A percentile compares a stretch with the other conserved stretches of the same genome.
phyloP scores from a whole-genome alignment of 1,140 invertebrate species.

The Diachasma alloeum region DNA sequence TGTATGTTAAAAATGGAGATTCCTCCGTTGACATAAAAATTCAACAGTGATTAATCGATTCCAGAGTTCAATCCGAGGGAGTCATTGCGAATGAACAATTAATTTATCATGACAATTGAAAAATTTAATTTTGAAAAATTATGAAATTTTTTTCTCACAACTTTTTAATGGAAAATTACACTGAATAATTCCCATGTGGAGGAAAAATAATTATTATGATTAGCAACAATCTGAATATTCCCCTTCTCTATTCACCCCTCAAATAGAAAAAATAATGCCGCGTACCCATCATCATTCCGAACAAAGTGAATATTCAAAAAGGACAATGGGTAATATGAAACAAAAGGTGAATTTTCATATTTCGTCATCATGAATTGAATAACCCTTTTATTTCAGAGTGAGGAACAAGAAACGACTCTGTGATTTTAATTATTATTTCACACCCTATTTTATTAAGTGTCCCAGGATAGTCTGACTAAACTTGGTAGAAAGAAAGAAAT shows the following conservation, averaged over 20 bases:
- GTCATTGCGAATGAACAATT: too few relatives aligned
- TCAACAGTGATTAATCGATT: too few relatives aligned
- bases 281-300: background rate
- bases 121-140: too few relatives aligned
- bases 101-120: too few relatives aligned
- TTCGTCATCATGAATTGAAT: background rate
- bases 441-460: background rate
- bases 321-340: conserved; percentile 21
- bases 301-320: conserved; percentile 22
- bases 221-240: background rate
- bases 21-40: too few relatives aligned
- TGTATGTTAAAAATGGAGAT: too few relatives aligned
- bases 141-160: too few relatives aligned
- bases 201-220: background rate
- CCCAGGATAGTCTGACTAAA: background rate
- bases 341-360: conserved; percentile 11
- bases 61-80: too few relatives aligned
- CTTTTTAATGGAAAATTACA: background rate
- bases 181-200: too few relatives aligned
- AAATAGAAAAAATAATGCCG: background rate
- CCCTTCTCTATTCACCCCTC: background rate
- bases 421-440: background rate
- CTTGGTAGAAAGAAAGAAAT: background rate
- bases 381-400: background rate
- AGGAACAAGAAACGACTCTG: background rate